These are phyloP conservation scores for Matsumyia berberina DNA, from an alignment of 2,888 invertebrate genomes.

Conservation along the genomic window DNA sequence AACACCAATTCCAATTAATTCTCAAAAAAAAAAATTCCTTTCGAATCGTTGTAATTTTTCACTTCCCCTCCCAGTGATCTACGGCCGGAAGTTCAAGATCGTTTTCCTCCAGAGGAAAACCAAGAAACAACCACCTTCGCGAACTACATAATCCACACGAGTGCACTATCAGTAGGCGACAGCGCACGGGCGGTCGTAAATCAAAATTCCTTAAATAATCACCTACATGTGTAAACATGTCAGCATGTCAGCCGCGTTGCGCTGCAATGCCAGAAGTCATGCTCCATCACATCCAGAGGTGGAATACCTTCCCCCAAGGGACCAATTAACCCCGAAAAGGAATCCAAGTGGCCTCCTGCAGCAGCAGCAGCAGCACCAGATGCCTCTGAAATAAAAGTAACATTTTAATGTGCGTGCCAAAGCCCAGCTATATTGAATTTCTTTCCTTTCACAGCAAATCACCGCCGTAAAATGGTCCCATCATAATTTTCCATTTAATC, in stretches of 20 bases:
- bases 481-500: constrained; percentile 50
- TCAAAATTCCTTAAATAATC: constrained; percentile 74
- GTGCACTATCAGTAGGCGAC: constrained; percentile 38
- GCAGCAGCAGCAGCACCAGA: constrained; percentile 34
- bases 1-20: constrained; percentile 58
- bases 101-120: constrained; percentile 28
- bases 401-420: constrained; percentile 44
- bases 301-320: constrained; percentile 55
- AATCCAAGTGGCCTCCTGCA: constrained; percentile 8
- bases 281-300: constrained; percentile 66
- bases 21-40: not conserved
- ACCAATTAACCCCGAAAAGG: constrained; percentile 58
- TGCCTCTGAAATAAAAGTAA: constrained; percentile 39
- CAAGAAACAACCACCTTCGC: constrained; percentile 26
- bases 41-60: constrained; percentile 62
- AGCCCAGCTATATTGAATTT: constrained; percentile 47
- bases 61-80: constrained; percentile 26
- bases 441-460: constrained; percentile 27
- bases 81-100: constrained; percentile 70
- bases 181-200: constrained; percentile 74
- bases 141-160: constrained; percentile 12
- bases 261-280: constrained; percentile 51
- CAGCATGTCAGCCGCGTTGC: constrained; percentile 45
- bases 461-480: constrained; percentile 16
- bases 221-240: constrained; percentile 76